Evolutionary conservation across 2,797 vertebrate species (phyloP), one percentile per base, ranked within the genome.

Genomic region (Limnodromus scolopaceus): DNA sequence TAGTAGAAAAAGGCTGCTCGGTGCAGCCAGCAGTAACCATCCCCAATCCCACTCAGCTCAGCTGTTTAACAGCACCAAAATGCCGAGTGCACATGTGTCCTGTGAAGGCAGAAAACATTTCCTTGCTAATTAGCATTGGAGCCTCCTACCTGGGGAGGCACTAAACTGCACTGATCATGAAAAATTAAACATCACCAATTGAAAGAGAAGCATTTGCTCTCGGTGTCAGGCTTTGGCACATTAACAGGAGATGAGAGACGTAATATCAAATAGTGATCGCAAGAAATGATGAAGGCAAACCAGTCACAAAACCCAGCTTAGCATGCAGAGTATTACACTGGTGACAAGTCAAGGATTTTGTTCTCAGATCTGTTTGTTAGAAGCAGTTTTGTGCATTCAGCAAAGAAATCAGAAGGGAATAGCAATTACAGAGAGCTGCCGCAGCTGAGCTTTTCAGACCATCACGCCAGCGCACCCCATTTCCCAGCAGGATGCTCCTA

Each of bases 151-250:
- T 91, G 41, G 92, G 80, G 93, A 98, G 66, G 79, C 87, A 80
- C 91, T 93, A 93, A 97, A 89, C 76, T 86, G 91, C 84, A 81
- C 87, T 49, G 61, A 61, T 97, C 94, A 95, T 98, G 89, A 97
- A 98, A 98, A 97, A 97, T 98, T 97, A 95, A 98, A 89, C 45
- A 55, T 14, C 45, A 18, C n/a, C 18, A n/a, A n/a, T 1, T 72
- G 74, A 95, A 96, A 93, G 53, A 48, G 84, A 80, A 89, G 61
- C 48, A 46, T 75, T 92, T 87, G 61, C 77, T 92, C 65, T 64
- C 28, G 12, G 58, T 38, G 57, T 94, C 77, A 69, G 79, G 57
- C 75, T 87, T 75, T 84, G 54, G 81, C 74, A 92, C 75, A 20
- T 3, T 60, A 96, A 63, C 78, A 78, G 58, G 39, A 96, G 92